A percentile compares a stretch with the other conserved stretches of the same genome.
These are phyloP conservation scores for Drosophila mauritiana DNA, from an alignment of 1,140 invertebrate species.

Conservation along the genomic window DNA sequence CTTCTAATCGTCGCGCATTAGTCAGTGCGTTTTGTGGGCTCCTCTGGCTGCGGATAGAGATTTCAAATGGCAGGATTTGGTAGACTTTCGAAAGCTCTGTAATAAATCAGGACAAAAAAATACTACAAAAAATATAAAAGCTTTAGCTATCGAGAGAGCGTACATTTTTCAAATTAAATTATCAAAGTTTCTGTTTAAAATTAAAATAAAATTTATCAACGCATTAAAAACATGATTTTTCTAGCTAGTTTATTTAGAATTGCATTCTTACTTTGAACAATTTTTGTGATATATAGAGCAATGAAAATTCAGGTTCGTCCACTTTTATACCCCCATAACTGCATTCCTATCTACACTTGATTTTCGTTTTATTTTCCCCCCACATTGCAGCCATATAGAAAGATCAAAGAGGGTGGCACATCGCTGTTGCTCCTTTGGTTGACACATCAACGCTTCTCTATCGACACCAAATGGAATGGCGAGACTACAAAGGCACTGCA, in stretches of 20 bases:
- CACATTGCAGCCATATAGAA: conserved; percentile 44
- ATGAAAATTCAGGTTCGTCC: background rate
- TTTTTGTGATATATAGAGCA: background rate
- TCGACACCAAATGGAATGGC: conserved; percentile 54
- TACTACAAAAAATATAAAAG: background rate
- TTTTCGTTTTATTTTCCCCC: conserved; percentile 31
- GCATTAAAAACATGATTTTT: background rate
- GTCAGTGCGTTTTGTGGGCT: conserved; percentile 55
- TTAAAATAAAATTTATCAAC: too few relatives aligned
- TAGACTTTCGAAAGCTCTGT: background rate
- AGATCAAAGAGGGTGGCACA: conserved; percentile 68
- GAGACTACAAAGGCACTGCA: conserved; percentile 58
- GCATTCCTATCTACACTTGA: conserved; percentile 23
- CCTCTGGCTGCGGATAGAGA: conserved; percentile 2
- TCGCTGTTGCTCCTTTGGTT: conserved; percentile 68
- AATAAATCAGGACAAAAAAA: background rate
- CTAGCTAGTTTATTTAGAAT: too few relatives aligned
- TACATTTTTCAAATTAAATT: too few relatives aligned
- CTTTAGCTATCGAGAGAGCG: too few relatives aligned
- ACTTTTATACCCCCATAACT: conserved; percentile 2
- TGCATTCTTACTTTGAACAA: too few relatives aligned
- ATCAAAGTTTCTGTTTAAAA: too few relatives aligned
- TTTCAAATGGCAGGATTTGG: background rate
- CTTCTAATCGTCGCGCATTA: conserved; percentile 76
- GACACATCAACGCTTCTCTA: conserved; percentile 79